phyloP scores from a whole-genome alignment of 2,113 vertebrate species.

The Isurus oxyrinchus region DNA sequence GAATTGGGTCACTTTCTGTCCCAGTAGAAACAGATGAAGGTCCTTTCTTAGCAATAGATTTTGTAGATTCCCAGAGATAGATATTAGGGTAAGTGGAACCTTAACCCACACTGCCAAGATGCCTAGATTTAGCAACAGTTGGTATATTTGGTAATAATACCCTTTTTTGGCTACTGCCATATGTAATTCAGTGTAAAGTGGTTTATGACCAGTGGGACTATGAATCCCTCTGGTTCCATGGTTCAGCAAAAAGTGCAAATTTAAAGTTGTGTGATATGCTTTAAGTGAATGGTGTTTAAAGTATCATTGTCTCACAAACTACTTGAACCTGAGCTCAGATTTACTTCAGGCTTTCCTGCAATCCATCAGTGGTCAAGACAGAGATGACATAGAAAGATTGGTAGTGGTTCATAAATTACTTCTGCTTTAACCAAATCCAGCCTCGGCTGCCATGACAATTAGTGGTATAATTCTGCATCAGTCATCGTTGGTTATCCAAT shows the following conservation, averaged over 20 bases:
- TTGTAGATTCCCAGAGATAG: not conserved
- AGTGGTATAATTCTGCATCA: not conserved
- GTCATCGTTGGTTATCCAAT: not conserved
- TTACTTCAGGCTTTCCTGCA: not conserved
- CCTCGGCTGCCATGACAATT: not conserved
- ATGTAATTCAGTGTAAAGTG: not conserved
- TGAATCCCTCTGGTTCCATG: not conserved
- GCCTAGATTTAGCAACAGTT: not conserved
- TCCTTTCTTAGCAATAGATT: not conserved
- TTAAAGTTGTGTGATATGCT: not conserved
- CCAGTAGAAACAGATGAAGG: not conserved
- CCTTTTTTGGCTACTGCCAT: not conserved
- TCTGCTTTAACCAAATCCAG: not conserved
- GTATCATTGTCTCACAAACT: not conserved
- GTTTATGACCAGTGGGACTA: not conserved
- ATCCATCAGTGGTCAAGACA: not conserved
- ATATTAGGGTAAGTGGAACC: not conserved
- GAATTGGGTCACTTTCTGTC: not conserved
- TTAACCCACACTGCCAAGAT: not conserved
- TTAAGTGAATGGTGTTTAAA: not conserved
- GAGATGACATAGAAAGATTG: not conserved
- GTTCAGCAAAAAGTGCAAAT: not conserved
- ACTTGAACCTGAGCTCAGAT: not conserved
- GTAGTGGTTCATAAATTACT: not conserved
- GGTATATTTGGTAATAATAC: not conserved